These are phyloP conservation scores for Charanyca ferruginea DNA, from an alignment of 2,888 invertebrate genomes.

Conservation along the genomic window DNA sequence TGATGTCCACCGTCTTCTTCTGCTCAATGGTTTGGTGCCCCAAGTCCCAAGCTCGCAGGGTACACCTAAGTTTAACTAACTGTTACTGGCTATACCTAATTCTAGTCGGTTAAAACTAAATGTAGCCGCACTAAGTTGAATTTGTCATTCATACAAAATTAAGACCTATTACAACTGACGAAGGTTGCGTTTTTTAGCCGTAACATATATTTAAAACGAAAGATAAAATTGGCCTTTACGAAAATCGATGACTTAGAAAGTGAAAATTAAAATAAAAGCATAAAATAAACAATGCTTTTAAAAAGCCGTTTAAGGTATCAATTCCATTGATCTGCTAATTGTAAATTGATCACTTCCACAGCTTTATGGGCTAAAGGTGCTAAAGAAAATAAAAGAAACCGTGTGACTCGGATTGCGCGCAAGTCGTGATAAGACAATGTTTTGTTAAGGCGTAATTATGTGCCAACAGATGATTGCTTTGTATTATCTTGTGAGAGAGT, in stretches of 20 bases:
- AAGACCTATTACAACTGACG: no score
- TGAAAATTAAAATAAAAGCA: background rate
- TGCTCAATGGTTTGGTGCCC: no score
- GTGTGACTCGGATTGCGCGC: constrained; percentile 34
- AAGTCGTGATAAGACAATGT: constrained; percentile 39
- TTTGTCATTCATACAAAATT: no score
- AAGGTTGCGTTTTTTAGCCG: no score
- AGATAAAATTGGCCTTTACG: background rate
- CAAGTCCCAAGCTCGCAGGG: no score
- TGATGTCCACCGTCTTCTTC: no score
- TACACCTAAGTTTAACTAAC: no score
- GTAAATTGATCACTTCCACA: background rate
- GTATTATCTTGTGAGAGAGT: constrained; percentile 46
- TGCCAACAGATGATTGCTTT: constrained; percentile 30
- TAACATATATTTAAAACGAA: no score
- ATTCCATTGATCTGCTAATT: background rate
- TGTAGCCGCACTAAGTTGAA: no score
- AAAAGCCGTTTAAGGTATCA: background rate
- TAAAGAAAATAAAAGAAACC: constrained; percentile 45
- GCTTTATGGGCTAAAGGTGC: background rate
- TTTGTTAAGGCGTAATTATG: constrained; percentile 34
- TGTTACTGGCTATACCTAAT: no score
- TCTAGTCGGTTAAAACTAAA: no score
- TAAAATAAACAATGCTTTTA: background rate
- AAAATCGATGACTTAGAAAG: no score